Conservation (phyloP, 64 coral and sea anemone species). For the Porites lutea region DNA sequence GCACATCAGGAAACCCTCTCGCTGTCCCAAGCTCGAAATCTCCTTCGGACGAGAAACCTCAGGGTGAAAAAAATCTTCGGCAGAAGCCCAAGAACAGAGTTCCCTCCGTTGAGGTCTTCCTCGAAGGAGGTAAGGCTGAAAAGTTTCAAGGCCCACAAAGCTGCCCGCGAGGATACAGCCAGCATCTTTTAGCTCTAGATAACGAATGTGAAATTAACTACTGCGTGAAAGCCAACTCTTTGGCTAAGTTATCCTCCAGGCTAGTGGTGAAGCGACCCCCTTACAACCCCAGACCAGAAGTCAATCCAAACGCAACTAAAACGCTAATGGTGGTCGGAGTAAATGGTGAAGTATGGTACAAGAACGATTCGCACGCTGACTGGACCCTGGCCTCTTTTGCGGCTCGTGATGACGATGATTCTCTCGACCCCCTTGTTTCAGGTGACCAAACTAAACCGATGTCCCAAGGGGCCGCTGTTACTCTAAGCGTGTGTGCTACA, state of each 20-base stretch:
- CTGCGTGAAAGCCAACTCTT: constrained; percentile 70
- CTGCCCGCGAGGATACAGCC: constrained; percentile 57
- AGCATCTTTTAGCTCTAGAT: constrained; percentile 66
- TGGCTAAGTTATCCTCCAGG: not conserved
- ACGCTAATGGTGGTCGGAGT: constrained; percentile 70
- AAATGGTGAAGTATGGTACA: constrained; percentile 78
- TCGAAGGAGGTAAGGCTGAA: not conserved
- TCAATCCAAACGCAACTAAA: constrained; percentile 69
- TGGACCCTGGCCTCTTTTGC: constrained; percentile 61
- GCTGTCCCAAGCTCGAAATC: not conserved
- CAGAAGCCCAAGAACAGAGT: too few species aligned
- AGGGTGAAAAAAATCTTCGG: not conserved
- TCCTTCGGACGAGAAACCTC: not conserved
- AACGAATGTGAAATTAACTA: constrained; percentile 83
- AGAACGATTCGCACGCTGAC: constrained; percentile 18
- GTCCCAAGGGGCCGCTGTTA: constrained; percentile 40
- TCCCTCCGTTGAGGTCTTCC: not conserved
- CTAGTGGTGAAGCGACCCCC: constrained; percentile 56
- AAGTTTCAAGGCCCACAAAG: constrained; percentile 7
- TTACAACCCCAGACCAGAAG: constrained; percentile 53
- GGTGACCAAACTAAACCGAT: constrained; percentile 6
- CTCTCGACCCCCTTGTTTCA: constrained; percentile 4
- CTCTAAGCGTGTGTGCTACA: constrained; percentile 54
- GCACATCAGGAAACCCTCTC: constrained; percentile 77
- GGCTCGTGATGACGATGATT: constrained; percentile 38